Conservation (phyloP, 2,888 invertebrate species). For the Lissocephala sabroskyi region DNA sequence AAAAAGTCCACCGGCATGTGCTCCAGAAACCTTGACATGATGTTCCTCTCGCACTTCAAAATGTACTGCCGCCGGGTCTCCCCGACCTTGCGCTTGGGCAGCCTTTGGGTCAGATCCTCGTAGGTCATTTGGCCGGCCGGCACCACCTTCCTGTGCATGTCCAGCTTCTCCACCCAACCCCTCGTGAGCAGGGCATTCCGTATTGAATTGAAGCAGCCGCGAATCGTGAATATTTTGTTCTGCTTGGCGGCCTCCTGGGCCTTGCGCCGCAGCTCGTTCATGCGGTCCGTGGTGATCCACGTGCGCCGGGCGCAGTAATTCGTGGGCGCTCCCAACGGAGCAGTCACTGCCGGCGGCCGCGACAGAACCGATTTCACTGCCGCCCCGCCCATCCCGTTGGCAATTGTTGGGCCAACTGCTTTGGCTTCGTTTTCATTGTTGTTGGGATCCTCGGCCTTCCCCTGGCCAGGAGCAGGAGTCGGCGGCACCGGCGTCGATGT, state of each 20-base stretch:
- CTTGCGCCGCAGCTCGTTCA: conserved; percentile 78
- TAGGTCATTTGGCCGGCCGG: conserved; percentile 63
- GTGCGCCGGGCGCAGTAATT: conserved; percentile 65
- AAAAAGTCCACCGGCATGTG: conserved; percentile 88
- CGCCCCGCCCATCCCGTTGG: neutral
- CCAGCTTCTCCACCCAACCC: conserved; percentile 77
- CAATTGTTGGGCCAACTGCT: neutral
- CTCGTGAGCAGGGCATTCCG: conserved; percentile 79
- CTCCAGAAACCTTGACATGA: conserved; percentile 84
- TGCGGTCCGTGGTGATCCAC: conserved; percentile 78
- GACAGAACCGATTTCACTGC: neutral
- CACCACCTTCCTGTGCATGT: conserved; percentile 66
- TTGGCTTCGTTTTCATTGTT: conserved; percentile 28
- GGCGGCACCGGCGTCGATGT: conserved; percentile 3
- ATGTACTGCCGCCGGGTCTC: conserved; percentile 75
- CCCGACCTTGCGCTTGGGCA: conserved; percentile 69
- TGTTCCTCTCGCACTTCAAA: conserved; percentile 79
- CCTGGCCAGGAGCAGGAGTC: neutral
- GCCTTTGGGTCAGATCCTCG: conserved; percentile 69
- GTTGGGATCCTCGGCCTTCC: conserved; percentile 20
- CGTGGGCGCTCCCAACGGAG: conserved; percentile 45
- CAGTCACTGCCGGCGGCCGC: conserved; percentile 1
- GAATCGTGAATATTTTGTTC: conserved; percentile 80
- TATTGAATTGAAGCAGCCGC: conserved; percentile 82
- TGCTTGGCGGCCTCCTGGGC: conserved; percentile 79